A percentile compares a stretch with the other conserved stretches of the same genome.
Conservation (phyloP, 2,888 invertebrate species). For the Caenorhabditis afra region DNA sequence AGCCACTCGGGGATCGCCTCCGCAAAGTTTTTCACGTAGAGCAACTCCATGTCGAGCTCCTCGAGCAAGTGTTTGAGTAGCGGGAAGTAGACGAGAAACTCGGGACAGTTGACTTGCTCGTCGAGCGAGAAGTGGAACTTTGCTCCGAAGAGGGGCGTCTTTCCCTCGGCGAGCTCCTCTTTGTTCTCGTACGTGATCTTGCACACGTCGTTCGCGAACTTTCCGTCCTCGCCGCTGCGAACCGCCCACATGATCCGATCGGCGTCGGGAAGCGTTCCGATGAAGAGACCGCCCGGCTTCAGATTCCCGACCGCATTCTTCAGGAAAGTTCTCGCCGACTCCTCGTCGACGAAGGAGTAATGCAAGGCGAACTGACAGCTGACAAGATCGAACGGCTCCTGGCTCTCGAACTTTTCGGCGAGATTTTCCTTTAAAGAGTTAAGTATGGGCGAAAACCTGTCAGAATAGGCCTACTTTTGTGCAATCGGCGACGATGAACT, state of each 20-base stretch:
- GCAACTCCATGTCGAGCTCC: slow-evolving; percentile 78
- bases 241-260: slow-evolving; percentile 88
- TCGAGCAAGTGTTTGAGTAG: slow-evolving; percentile 74
- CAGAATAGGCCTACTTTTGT: slow-evolving; percentile 84
- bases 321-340: slow-evolving; percentile 82
- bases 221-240: slow-evolving; percentile 66
- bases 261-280: slow-evolving; percentile 96
- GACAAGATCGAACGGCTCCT: slow-evolving; percentile 87
- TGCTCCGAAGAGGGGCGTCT: slow-evolving; percentile 90
- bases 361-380: slow-evolving; percentile 99
- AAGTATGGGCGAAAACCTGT: neutral
- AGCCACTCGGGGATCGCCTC: slow-evolving; percentile 67
- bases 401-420: slow-evolving; percentile 21
- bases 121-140: slow-evolving; percentile 96
- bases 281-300: slow-evolving; percentile 92
- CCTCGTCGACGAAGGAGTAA: slow-evolving; percentile 90
- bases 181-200: slow-evolving; percentile 81
- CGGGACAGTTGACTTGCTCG: slow-evolving; percentile 96
- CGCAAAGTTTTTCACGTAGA: slow-evolving; percentile 74
- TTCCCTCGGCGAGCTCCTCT: slow-evolving; percentile 67
- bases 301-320: slow-evolving; percentile 93
- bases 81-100: slow-evolving; percentile 96
- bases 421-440: slow-evolving; percentile 59
- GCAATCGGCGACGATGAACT: slow-evolving; percentile 93
- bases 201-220: slow-evolving; percentile 82